Percentiles rank a stretch among this genome's conserved stretches.
phyloP scores from a whole-genome alignment of 2,113 vertebrate genomes.

The Pygoscelis adeliae region DNA sequence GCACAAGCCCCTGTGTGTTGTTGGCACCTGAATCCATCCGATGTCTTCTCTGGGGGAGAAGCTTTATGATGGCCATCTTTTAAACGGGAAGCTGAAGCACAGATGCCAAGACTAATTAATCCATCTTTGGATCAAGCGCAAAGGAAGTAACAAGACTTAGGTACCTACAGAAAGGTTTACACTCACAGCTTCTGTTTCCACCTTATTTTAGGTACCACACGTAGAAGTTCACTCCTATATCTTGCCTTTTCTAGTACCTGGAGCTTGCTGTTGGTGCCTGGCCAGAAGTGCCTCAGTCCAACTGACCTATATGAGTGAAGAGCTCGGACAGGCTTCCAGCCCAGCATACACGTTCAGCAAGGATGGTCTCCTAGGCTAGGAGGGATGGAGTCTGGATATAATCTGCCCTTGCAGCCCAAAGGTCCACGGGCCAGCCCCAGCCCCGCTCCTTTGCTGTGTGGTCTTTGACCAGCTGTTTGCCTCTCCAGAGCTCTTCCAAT shows the following conservation, averaged over 20 bases:
- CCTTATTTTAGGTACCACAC: background rate
- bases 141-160: background rate
- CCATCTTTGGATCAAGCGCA: accelerated
- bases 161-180: background rate
- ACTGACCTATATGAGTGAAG: background rate
- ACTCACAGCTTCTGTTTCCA: background rate
- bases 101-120: background rate
- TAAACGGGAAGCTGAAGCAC: background rate
- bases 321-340: background rate
- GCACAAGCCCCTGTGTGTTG: background rate
- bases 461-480: background rate
- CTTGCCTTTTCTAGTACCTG: background rate
- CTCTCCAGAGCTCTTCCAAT: background rate
- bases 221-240: background rate
- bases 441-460: background rate
- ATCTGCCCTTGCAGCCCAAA: background rate
- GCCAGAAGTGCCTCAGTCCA: background rate
- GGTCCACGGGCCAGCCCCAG: background rate
- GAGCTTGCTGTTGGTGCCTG: background rate
- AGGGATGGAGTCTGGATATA: background rate
- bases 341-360: accelerated
- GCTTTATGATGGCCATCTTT: background rate
- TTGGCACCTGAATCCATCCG: background rate
- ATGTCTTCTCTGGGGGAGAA: background rate
- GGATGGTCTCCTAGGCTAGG: background rate